Evolutionary conservation across 2,113 vertebrate genomes (phyloP).

Genomic region (Erythrocercus mccallii): DNA sequence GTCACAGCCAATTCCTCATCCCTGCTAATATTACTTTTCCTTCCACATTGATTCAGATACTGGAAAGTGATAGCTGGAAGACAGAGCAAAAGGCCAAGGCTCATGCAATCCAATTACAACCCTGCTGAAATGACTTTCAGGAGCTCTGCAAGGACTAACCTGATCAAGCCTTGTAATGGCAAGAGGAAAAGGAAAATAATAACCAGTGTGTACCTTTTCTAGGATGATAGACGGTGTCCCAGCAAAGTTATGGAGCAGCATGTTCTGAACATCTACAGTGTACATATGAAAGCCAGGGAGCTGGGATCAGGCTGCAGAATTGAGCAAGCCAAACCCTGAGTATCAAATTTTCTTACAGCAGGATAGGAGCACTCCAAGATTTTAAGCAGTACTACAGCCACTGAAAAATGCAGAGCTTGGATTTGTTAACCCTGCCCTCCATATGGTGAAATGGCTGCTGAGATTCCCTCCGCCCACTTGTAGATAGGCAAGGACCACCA

Average conservation of each 20-base stretch:
- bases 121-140: background rate
- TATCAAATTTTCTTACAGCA: background rate
- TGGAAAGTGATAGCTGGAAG: background rate
- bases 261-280: background rate
- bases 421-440: background rate
- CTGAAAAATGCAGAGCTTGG: background rate
- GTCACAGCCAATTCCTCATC: background rate
- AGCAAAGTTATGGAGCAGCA: conserved; percentile 66
- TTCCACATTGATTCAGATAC: background rate
- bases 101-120: background rate
- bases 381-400: background rate
- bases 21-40: background rate
- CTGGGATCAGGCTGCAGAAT: background rate
- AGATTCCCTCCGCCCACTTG: background rate
- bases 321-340: background rate
- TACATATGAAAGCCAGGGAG: background rate
- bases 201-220: conserved; percentile 60
- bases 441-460: background rate
- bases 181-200: conserved; percentile 62
- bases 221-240: conserved; percentile 56
- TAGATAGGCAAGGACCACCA: background rate
- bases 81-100: background rate
- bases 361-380: background rate
- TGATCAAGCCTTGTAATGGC: background rate
- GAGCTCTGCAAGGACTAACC: background rate